Evolutionary conservation across 2,888 invertebrate species (phyloP), one percentile per base, ranked within the genome.

Genomic region (Sinhomidia bicolor): DNA sequence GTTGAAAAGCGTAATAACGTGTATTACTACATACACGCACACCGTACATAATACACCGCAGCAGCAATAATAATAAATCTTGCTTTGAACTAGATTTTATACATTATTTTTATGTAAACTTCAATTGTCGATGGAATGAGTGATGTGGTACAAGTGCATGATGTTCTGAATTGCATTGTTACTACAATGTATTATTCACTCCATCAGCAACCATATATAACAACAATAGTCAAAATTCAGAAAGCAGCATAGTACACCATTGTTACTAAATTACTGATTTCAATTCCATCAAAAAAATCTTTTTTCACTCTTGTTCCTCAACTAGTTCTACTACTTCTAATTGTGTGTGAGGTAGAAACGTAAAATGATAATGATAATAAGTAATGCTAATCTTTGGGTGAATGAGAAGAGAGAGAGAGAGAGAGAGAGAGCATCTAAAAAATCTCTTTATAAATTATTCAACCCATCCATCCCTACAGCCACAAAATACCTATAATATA

Each of bases 371-470:
- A n/a, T n/a, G n/a, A n/a, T n/a, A n/a, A n/a, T n/a, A n/a, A n/a
- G n/a, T n/a, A n/a, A n/a, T n/a, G n/a, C n/a, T n/a, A n/a, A n/a
- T n/a, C n/a, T n/a, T n/a, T n/a, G n/a, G n/a, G n/a, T n/a, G n/a
- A n/a, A n/a, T n/a, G n/a, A n/a, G n/a, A n/a, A n/a, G n/a, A n/a
- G n/a, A n/a, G n/a, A n/a, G n/a, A n/a, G n/a, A n/a, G 12, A 23
- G 20, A n/a, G 23, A 51, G 23, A 29, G 76, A 51, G 76, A 54
- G 76, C 51, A 74, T 23, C 23, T 23, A 17, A 26, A 85, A 79
- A 78, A 51, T 68, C 23, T 68, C 36, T 51, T 78, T 79, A 79
- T 85, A 85, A 65, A 85, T 85, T 78, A 78, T 85, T 65, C 65
- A 85, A 65, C 26, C 23, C 20, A 32, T 44, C 23, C 20, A 32